Conservation (phyloP, 2,888 invertebrate genomes). For the Platycheirus albimanus region DNA sequence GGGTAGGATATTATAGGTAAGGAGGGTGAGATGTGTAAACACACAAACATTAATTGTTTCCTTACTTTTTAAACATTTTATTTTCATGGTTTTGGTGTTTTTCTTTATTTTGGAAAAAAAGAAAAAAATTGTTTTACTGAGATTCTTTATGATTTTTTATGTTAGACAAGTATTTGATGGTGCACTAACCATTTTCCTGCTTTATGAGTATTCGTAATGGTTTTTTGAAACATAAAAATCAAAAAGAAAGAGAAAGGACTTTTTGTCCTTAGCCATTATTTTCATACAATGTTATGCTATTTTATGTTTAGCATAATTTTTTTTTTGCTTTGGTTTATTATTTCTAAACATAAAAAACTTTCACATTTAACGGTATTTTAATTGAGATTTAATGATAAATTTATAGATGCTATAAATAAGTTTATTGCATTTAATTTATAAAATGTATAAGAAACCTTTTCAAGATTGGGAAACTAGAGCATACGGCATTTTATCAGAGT, state of each 20-base stretch:
- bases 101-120: no score
- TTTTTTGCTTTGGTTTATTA: no score
- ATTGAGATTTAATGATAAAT: not conserved
- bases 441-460: no score
- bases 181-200: slow-evolving; percentile 17
- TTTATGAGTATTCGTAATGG: slow-evolving; percentile 24
- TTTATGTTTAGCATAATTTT: slow-evolving; percentile 5
- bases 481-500: no score
- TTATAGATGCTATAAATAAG: no score
- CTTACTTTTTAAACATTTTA: slow-evolving; percentile 19
- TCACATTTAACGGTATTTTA: not conserved
- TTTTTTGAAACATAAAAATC: slow-evolving; percentile 3
- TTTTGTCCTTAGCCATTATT: not conserved
- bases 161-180: slow-evolving; percentile 9
- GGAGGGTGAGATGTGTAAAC: not conserved
- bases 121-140: slow-evolving; percentile 22
- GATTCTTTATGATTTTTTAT: slow-evolving; percentile 24
- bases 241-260: no score
- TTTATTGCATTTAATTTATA: no score
- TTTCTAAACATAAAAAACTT: not conserved
- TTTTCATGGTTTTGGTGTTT: slow-evolving; percentile 32
- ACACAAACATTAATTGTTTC: slow-evolving; percentile 17
- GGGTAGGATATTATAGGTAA: not conserved
- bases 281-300: not conserved
- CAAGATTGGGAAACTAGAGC: no score